A percentile compares a stretch with the other conserved stretches of the same genome.
phyloP scores from a whole-genome alignment of 2,113 vertebrate genomes.

The Piliocolobus tephrosceles region DNA sequence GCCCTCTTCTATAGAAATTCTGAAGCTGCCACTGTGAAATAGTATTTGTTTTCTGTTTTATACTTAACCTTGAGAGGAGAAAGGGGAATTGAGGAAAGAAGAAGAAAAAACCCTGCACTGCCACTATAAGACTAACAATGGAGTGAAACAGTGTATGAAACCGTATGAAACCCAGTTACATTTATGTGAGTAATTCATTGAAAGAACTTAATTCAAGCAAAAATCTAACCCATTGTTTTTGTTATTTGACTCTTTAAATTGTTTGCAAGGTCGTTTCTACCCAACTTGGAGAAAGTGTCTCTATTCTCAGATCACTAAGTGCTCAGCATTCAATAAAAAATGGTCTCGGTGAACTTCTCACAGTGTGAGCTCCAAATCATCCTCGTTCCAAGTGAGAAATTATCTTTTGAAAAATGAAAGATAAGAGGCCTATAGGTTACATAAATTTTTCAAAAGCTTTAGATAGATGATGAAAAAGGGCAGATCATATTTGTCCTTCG shows the following conservation, averaged over 20 bases:
- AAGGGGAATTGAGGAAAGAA: background rate
- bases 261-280: slow-evolving; percentile 71
- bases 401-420: slow-evolving; percentile 32
- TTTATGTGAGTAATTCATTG: background rate
- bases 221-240: background rate
- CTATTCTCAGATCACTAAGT: slow-evolving; percentile 76
- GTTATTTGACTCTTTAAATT: background rate
- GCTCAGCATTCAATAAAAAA: slow-evolving; percentile 73
- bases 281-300: slow-evolving; percentile 63
- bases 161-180: background rate
- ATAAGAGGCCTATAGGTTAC: background rate
- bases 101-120: too few species aligned
- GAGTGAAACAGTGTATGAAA: background rate
- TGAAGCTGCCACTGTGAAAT: background rate
- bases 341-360: slow-evolving; percentile 59
- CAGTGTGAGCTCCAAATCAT: slow-evolving; percentile 61
- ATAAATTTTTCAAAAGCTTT: slow-evolving; percentile 43
- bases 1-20: background rate
- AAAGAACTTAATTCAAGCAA: background rate
- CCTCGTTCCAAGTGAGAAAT: slow-evolving; percentile 23
- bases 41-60: background rate
- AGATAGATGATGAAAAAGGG: background rate
- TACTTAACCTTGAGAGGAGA: background rate
- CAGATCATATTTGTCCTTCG: background rate
- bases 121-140: background rate